Base-by-base conservation (phyloP, 2,888 invertebrate genomes). In the Leptopilina drosophilae region DNA sequence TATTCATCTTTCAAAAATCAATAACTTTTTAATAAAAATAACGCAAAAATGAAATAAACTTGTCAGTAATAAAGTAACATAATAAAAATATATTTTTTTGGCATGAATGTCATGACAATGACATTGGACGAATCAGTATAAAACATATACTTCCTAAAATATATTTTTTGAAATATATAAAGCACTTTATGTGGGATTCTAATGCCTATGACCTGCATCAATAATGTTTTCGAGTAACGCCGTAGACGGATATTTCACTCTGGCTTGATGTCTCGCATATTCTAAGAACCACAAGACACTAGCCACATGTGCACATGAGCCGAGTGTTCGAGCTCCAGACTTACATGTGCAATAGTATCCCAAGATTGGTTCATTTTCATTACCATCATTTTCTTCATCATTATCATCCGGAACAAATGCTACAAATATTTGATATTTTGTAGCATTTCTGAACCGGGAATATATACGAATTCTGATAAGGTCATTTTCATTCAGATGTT, bases 391-490 rank as follows among this genome's bases (percentile, higher is more conserved):
- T 14, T 59, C 59, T n/a, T 59, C 59, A 59, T 59, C 5, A 4
- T 59, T 7, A 3, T 59, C n/a, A 2, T n/a, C 59, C 8, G 20
- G 20, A 20, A n/a, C n/a, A n/a, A 56, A 56, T 4, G 4, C 6
- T 14, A 56, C 11, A 6, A 59, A 59, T 3, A 59, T 59, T 59
- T 59, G 59, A 7, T 59, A 59, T 7, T 59, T 59, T 2, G 59
- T 59, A 5, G 59, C 59, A 7, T 59, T 59, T 59, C 59, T 42
- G 20, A 69, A 78, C n/a, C 49, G 15, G 5, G 73, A 80, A 46
- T 77, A 77, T 2, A 80, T 12, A 4, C 80, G 12, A 3, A 80
- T 20, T 80, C 80, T 56, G 12, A 77, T 14, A 14, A 79, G 69
- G 14, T 77, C 77, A 11, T 12, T 59, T 46, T 80, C 77, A 53